phyloP scores from a whole-genome alignment of 2,113 vertebrate genomes.

The Otolemur garnettii region DNA sequence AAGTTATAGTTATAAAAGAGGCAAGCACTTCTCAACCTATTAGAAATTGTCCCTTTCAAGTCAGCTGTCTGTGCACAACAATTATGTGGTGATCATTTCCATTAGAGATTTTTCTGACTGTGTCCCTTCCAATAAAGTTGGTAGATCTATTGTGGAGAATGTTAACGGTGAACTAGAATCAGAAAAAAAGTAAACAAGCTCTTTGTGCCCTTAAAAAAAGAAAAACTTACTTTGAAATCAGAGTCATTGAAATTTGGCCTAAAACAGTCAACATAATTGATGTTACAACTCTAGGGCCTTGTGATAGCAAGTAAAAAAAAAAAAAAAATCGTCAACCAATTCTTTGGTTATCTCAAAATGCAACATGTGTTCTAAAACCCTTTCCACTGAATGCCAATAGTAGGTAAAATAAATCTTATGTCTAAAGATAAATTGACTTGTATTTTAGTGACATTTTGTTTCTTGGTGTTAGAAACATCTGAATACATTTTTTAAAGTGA shows the following conservation, averaged over 20 bases:
- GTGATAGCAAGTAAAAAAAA: neutral
- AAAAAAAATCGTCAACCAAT: neutral
- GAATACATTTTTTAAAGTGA: slow-evolving; percentile 57
- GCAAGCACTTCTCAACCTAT: neutral
- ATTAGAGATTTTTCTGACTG: neutral
- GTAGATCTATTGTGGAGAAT: neutral
- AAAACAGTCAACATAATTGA: neutral
- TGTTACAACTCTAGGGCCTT: slow-evolving; percentile 3
- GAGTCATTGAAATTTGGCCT: slow-evolving; percentile 2
- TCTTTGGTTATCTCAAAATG: neutral
- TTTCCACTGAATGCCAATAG: neutral
- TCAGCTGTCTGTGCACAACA: neutral
- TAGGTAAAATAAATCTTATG: slow-evolving; percentile 4
- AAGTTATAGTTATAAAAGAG: neutral
- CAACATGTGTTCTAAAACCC: neutral
- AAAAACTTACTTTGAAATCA: neutral
- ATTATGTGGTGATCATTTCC: neutral
- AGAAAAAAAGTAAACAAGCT: slow-evolving; percentile 38
- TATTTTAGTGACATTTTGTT: neutral
- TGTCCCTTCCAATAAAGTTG: neutral
- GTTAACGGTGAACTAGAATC: neutral
- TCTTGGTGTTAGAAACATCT: neutral
- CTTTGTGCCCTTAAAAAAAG: neutral
- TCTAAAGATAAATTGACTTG: neutral
- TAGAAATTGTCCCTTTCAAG: neutral